Evolutionary conservation across 1,140 invertebrate species (phyloP).

Genomic region (Halyomorpha halys): DNA sequence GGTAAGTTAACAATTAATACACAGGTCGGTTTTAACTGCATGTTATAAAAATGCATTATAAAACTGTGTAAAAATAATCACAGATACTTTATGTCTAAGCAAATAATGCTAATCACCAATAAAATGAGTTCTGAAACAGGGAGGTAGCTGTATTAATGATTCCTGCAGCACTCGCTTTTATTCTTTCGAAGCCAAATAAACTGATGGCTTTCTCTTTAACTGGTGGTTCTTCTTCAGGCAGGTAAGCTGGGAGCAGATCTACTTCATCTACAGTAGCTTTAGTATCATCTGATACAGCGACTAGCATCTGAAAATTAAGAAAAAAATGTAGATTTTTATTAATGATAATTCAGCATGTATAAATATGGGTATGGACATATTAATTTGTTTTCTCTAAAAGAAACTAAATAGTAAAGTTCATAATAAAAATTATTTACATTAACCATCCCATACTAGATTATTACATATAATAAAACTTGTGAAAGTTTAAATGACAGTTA

Average conservation of each 20-base stretch:
- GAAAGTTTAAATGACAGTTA: no score
- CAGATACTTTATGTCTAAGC: constrained; percentile 1
- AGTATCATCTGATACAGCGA: constrained; percentile 7
- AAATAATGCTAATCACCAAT: constrained; percentile 23
- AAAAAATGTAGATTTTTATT: not conserved
- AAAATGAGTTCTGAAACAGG: constrained; percentile 25
- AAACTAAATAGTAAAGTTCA: no score
- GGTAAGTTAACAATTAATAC: no score
- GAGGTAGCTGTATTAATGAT: constrained; percentile 20
- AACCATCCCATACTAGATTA: no score
- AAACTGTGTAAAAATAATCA: constrained; percentile 7
- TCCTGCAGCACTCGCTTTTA: constrained; percentile 19
- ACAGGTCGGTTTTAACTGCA: no score
- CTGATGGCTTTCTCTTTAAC: constrained; percentile 21
- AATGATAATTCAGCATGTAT: no score
- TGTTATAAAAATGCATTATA: constrained; percentile 2
- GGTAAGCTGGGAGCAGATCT: constrained; percentile 22
- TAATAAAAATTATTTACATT: no score
- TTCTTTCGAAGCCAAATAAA: constrained; percentile 17
- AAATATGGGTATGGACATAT: no score
- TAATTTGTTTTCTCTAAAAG: no score
- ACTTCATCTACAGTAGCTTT: constrained; percentile 14
- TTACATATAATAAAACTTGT: no score
- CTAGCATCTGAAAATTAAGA: constrained; percentile 7
- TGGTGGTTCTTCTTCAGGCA: constrained; percentile 26